These are phyloP conservation scores for Clupea harengus DNA, from an alignment of 2,113 vertebrate species.

Conservation along the genomic window DNA sequence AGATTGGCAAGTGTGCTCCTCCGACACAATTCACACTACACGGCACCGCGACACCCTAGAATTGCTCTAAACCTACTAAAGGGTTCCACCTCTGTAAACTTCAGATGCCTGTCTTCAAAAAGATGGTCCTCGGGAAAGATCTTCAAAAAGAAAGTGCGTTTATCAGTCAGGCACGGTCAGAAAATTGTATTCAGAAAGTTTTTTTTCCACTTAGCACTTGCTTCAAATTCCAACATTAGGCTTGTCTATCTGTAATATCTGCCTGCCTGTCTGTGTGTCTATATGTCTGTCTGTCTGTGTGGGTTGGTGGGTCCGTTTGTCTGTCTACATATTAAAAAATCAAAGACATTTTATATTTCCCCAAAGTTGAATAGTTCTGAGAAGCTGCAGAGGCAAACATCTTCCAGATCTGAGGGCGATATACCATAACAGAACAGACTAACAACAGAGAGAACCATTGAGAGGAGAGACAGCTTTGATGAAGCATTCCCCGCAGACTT, in stretches of 20 bases:
- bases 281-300: background rate
- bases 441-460: background rate
- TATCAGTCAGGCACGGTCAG: background rate
- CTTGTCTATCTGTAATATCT: background rate
- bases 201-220: background rate
- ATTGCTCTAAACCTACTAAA: conserved; percentile 35
- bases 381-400: background rate
- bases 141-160: background rate
- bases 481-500: conserved; percentile 31
- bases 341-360: background rate
- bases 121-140: background rate
- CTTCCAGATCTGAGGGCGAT: background rate
- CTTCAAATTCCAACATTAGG: background rate
- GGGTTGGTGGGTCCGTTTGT: background rate
- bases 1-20: conserved; percentile 45
- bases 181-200: background rate
- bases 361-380: background rate
- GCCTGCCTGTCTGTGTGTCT: background rate
- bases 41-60: conserved; percentile 37
- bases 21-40: conserved; percentile 54
- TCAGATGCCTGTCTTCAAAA: conserved; percentile 27
- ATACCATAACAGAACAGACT: background rate
- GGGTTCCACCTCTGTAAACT: conserved; percentile 1
- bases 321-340: background rate
- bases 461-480: conserved; percentile 19